phyloP scores from a whole-genome alignment of 2,113 vertebrate species.

The Naja naja region DNA sequence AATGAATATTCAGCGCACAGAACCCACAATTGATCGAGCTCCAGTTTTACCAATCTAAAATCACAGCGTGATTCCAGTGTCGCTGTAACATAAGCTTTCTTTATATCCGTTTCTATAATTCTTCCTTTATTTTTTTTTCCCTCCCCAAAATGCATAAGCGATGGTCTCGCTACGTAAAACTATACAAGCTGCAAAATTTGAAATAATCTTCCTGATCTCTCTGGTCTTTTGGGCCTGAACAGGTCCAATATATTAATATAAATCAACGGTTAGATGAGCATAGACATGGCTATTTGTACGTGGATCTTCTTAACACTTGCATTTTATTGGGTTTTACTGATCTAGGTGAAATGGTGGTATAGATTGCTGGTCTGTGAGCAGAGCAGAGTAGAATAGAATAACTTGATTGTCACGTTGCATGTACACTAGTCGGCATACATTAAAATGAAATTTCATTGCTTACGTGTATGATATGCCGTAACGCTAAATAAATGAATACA shows the following conservation, averaged over 20 bases:
- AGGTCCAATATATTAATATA: not conserved
- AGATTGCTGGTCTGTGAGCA: too few relatives aligned
- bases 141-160: not conserved
- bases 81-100: not conserved
- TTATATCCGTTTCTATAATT: not conserved
- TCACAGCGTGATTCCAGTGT: not conserved
- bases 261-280: too few relatives aligned
- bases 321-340: too few relatives aligned
- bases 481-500: too few relatives aligned
- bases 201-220: not conserved
- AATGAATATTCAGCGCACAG: not conserved
- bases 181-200: not conserved
- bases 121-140: not conserved
- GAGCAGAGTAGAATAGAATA: too few relatives aligned
- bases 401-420: too few relatives aligned
- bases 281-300: too few relatives aligned
- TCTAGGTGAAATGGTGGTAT: too few relatives aligned
- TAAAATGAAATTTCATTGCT: too few relatives aligned
- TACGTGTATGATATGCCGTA: too few relatives aligned
- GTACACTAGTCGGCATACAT: too few relatives aligned
- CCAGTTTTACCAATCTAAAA: not conserved
- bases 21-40: not conserved
- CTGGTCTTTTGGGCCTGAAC: not conserved
- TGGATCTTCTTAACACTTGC: too few relatives aligned
- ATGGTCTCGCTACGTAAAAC: not conserved